Percentiles rank a stretch among this genome's conserved stretches.
phyloP scores from a whole-genome alignment of 1,140 invertebrate genomes.

The Diorhabda sublineata region DNA sequence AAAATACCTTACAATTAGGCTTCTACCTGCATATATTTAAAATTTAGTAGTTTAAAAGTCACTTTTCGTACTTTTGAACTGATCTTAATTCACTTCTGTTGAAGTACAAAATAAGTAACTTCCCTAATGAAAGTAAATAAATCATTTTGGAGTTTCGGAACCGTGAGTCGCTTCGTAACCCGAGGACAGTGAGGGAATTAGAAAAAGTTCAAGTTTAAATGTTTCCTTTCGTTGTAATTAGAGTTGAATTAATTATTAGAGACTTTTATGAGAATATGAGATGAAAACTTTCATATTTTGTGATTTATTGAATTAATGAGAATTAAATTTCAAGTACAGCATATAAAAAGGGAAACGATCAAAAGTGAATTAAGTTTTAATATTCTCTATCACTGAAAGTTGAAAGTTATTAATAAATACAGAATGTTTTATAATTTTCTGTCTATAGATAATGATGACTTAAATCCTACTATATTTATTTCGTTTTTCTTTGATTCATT shows the following conservation, averaged over 20 bases:
- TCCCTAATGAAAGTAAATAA: not conserved
- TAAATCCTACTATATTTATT: too few species aligned
- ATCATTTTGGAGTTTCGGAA: not conserved
- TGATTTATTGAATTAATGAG: slow-evolving; percentile 3
- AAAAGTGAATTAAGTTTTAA: too few species aligned
- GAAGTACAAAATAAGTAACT: slow-evolving; percentile 1
- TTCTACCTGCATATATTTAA: too few species aligned
- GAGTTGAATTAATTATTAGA: not conserved
- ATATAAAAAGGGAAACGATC: not conserved
- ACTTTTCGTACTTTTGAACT: too few species aligned
- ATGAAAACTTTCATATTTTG: not conserved
- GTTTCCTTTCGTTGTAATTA: not conserved
- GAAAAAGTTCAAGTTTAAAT: not conserved
- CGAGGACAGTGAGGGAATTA: not conserved
- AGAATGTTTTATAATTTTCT: too few species aligned
- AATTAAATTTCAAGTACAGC: not conserved
- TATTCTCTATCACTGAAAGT: too few species aligned
- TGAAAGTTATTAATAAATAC: too few species aligned
- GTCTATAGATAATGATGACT: too few species aligned
- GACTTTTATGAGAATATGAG: not conserved
- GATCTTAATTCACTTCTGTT: not conserved
- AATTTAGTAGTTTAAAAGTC: too few species aligned
- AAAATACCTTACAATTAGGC: too few species aligned
- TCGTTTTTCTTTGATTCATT: too few species aligned
- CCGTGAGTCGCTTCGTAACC: not conserved